Base-by-base conservation (phyloP, 2,797 vertebrate genomes). In the Pseudomugil gertrudae region DNA sequence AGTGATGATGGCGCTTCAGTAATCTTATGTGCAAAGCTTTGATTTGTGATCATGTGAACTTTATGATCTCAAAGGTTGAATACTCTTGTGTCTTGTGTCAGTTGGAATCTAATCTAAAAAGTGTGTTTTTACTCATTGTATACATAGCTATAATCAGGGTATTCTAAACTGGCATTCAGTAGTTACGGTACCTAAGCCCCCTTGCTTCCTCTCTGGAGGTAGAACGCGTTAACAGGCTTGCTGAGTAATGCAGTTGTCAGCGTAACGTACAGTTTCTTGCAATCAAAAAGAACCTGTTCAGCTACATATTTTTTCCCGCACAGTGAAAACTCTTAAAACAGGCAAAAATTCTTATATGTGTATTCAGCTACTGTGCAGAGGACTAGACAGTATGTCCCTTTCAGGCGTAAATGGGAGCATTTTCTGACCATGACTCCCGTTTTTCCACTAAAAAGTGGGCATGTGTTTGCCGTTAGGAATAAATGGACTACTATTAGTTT, bases 51-150 rank as follows among this genome's bases (percentile, higher is more conserved):
- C 71, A 76, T 45, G 72, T 59, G 66, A 79, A 67, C 59, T 74
- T 77, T 53, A 71, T 43, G 59, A 79, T 56, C 64, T 63, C 15
- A 56, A 45, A 70, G 61, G 69, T 75, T 54, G 47, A 47, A 63
- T 67, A 54, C 72, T 60, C 63, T 74, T 69, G 69, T 63, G 78
- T 57, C 74, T 65, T 62, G 71, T 79, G 79, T 79, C 72, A 55
- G 73, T 67, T 64, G 72, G 73, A 76, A 80, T 33, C 72, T 63
- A 69, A n/a, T n/a, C n/a, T n/a, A n/a, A n/a, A n/a, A n/a, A n/a
- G n/a, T n/a, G 74, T 86, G 83, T 88, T 88, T 85, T 83, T 83
- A 76, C 74, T 83, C 69, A 61, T 63, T 66, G 80, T 69, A 79
- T 76, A 85, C 84, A 84, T 88, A 72, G 78, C 76, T 69, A 55